phyloP scores from a whole-genome alignment of 2,888 invertebrate genomes.

The Sisyra nigra region DNA sequence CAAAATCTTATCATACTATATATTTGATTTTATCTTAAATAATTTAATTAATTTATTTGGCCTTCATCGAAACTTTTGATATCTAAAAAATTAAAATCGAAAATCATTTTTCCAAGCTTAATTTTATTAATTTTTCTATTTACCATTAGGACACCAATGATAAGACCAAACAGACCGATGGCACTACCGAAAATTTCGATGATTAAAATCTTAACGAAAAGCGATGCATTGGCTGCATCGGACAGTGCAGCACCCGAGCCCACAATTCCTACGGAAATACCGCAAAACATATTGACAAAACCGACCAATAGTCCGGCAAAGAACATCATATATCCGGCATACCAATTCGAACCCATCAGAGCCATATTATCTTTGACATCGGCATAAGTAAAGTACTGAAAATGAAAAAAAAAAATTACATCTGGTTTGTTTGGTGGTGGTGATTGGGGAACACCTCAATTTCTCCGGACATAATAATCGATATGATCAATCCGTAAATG shows the following conservation, averaged over 20 bases:
- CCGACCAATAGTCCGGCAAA: constrained; percentile 93
- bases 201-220: constrained; percentile 96
- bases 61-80: constrained; percentile 1
- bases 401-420: constrained; percentile 8
- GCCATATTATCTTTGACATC: constrained; percentile 20
- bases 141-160: constrained; percentile 91
- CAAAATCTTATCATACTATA: too few relatives aligned
- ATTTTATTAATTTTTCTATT: too few relatives aligned
- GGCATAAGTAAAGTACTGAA: constrained; percentile 32
- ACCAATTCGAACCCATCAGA: constrained; percentile 50
- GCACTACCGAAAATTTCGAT: constrained; percentile 99
- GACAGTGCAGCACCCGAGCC: constrained; percentile 96
- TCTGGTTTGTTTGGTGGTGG: too few relatives aligned
- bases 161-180: constrained; percentile 95
- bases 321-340: constrained; percentile 88
- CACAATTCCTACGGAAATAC: constrained; percentile 93
- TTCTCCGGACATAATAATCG: constrained; percentile 86
- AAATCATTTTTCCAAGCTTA: background rate
- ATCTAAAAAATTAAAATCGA: background rate
- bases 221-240: constrained; percentile 90
- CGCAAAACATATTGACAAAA: constrained; percentile 90
- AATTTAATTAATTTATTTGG: background rate
- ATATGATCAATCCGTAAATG: constrained; percentile 97
- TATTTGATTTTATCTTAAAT: too few relatives aligned
- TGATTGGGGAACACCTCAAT: too few relatives aligned